Base-by-base conservation (phyloP, 2,888 invertebrate genomes). In the Lamellibrachia satsuma region DNA sequence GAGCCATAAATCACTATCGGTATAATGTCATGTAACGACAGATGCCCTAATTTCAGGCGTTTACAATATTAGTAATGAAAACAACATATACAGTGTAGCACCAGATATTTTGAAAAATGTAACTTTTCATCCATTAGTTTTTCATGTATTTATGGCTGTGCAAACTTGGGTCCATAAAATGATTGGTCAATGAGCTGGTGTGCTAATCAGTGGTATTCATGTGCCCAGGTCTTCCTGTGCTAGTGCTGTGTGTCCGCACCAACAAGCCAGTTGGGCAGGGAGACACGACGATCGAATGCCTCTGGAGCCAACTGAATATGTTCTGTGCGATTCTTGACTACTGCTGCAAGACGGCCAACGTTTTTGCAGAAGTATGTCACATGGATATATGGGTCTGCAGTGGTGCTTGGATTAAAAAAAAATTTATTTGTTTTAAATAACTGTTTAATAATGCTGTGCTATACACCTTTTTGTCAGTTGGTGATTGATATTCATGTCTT, bases 261-360 rank as follows among this genome's bases (percentile, higher is more conserved):
- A 52, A 91, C 91, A 91, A 57, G 27, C 52, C 57, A 52, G n/a
- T 52, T 6, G 22, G 91, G 15, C 27, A 52, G n/a, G 55, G 90
- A 90, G 60, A 15, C 75, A 75, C 75, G 75, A 75, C 75, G 75
- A 55, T 91, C 91, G 92, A 92, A 52, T 92, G 93, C 52, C 60
- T 94, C 92, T 94, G 94, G 94, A 93, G 93, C 7, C 93, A 93
- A 7, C 90, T 94, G 92, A 94, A 94, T 92, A 90, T 94, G 6
- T 94, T 94, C 27, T 92, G 94, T 11, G 93, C 93, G 92, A 93
- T 95, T 11, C 93, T 94, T 52, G 95, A 95, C 52, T 93, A 94
- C 92, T 93, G 94, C 9, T 91, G 94, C 51, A 92, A 93, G 51
- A 94, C 94, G 55, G 93, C 94, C 93, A 93, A 93, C 39, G 93